These are phyloP conservation scores for Smutsia gigantea DNA, from an alignment of 2,797 vertebrate genomes.

Conservation along the genomic window DNA sequence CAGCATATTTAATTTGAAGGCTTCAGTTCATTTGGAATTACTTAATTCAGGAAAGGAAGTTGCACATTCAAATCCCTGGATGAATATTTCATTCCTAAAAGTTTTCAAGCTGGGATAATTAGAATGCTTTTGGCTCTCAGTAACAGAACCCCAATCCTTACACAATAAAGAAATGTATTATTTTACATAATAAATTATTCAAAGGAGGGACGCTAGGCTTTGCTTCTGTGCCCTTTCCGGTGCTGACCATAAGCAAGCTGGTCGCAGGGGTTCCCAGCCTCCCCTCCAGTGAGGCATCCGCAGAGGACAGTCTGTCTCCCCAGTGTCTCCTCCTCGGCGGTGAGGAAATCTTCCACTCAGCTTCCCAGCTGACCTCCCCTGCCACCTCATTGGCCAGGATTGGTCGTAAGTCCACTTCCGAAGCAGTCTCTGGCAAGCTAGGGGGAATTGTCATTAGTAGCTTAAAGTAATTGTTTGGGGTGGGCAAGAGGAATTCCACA, in stretches of 20 bases:
- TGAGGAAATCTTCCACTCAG: not conserved
- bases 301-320: not conserved
- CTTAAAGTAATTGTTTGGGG: not conserved
- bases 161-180: not conserved
- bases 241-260: not conserved
- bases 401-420: not conserved
- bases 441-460: not conserved
- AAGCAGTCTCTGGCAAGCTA: not conserved
- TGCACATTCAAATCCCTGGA: not conserved
- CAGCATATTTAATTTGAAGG: not conserved
- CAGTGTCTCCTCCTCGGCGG: not conserved
- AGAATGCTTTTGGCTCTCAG: not conserved
- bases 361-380: no score
- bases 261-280: no score
- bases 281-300: not conserved
- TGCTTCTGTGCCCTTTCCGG: not conserved
- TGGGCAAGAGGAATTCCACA: not conserved
- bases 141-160: not conserved
- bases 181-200: not conserved
- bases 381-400: not conserved
- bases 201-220: not conserved
- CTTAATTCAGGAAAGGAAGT: not conserved
- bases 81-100: slow-evolving; percentile 24
- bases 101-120: not conserved
- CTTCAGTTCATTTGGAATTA: not conserved